Evolutionary conservation across 2,113 vertebrate species (phyloP).

Genomic region (Struthidea cinerea): DNA sequence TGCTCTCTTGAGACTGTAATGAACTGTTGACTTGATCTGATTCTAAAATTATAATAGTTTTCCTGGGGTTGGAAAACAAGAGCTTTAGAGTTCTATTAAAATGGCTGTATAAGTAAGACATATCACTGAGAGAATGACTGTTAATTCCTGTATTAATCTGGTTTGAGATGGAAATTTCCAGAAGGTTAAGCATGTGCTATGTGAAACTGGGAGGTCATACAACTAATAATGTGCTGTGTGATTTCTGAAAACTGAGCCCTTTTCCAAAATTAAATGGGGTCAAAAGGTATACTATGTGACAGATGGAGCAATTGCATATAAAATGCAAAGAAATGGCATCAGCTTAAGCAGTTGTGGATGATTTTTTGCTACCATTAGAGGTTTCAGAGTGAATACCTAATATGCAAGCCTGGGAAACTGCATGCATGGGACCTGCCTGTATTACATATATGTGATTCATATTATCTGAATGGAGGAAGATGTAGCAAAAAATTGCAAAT

Average conservation of each 20-base stretch:
- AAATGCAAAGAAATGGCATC: background rate
- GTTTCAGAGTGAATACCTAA: background rate
- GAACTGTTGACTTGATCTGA: background rate
- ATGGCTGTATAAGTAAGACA: background rate
- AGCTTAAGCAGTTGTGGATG: background rate
- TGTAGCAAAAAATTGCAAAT: background rate
- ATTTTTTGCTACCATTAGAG: background rate
- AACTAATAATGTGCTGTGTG: background rate
- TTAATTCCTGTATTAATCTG: background rate
- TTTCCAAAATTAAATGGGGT: conserved; percentile 1
- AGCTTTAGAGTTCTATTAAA: background rate
- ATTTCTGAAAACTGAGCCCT: background rate
- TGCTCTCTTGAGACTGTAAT: background rate
- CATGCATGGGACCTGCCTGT: background rate
- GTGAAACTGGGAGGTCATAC: background rate
- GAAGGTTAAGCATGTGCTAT: background rate
- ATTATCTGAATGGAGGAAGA: background rate
- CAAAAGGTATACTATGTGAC: background rate
- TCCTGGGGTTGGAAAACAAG: background rate
- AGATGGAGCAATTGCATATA: conserved; percentile 12
- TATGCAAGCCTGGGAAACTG: background rate
- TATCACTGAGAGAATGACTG: background rate
- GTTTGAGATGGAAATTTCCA: background rate
- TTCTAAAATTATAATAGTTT: background rate
- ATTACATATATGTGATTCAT: background rate